Conservation (phyloP, 2,888 invertebrate genomes). For the Latrodectus hesperus region DNA sequence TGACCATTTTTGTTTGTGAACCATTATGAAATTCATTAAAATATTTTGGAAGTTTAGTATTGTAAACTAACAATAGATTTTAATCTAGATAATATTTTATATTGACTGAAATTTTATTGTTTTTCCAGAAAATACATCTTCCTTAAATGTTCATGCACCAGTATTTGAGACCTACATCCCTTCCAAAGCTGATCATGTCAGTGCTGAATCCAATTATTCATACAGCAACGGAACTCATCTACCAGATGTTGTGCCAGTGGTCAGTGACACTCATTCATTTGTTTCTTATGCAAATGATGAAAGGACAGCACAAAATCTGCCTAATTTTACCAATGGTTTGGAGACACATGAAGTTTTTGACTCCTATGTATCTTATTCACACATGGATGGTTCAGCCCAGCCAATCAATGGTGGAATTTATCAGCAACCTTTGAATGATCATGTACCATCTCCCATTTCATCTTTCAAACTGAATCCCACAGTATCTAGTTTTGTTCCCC, state of each 20-base stretch:
- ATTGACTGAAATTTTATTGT: too few species aligned
- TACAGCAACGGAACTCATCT: constrained; percentile 29
- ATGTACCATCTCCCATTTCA: constrained; percentile 4
- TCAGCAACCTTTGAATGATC: neutral
- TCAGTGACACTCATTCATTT: constrained; percentile 10
- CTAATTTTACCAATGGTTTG: constrained; percentile 24
- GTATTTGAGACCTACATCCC: constrained; percentile 41
- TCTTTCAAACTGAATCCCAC: constrained; percentile 55
- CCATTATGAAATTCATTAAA: too few species aligned
- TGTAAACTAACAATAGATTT: too few species aligned
- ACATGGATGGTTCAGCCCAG: constrained; percentile 9
- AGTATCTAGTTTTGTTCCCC: constrained; percentile 54
- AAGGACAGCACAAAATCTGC: constrained; percentile 1
- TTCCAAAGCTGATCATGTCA: neutral
- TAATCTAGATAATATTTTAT: too few species aligned
- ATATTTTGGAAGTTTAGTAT: too few species aligned
- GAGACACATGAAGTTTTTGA: constrained; percentile 13
- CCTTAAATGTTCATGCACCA: constrained; percentile 61
- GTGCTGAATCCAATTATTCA: neutral
- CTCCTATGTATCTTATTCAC: neutral
- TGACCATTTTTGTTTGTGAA: too few species aligned
- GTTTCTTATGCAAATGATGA: neutral
- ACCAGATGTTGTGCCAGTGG: neutral
- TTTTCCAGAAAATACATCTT: constrained; percentile 30
- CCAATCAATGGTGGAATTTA: constrained; percentile 28